Evolutionary conservation across 2,113 vertebrate species (phyloP).

Genomic region (Mustela nigripes): DNA sequence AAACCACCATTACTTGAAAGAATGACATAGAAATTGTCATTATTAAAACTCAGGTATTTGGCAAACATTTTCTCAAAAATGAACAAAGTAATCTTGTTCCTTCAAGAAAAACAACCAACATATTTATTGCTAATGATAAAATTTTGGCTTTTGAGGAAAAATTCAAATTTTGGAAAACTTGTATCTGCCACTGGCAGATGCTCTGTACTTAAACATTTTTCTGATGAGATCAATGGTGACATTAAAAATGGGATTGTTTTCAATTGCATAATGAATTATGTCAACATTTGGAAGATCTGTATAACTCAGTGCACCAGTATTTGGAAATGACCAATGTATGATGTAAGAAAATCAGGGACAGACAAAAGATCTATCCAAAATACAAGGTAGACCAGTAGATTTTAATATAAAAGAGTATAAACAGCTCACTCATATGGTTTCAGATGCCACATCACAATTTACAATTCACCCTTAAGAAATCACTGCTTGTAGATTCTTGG

Average conservation of each 20-base stretch:
- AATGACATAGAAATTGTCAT: conserved; percentile 40
- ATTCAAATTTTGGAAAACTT: conserved; percentile 40
- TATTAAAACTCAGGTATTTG: conserved; percentile 46
- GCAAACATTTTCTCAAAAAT: conserved; percentile 39
- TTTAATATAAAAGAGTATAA: neutral
- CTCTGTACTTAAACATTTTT: conserved; percentile 43
- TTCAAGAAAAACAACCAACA: conserved; percentile 58
- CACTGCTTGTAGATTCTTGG: neutral
- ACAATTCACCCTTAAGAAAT: conserved; percentile 33
- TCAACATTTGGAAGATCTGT: conserved; percentile 62
- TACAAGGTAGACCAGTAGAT: neutral
- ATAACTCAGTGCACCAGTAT: conserved; percentile 2
- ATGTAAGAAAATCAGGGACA: conserved; percentile 41
- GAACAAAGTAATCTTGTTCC: conserved; percentile 49
- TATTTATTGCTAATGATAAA: conserved; percentile 50
- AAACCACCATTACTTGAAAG: conserved; percentile 1
- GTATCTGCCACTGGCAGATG: conserved; percentile 42
- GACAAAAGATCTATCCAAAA: conserved; percentile 48
- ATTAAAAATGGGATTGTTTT: conserved; percentile 43
- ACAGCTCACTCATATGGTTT: neutral
- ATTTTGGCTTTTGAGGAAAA: conserved; percentile 60
- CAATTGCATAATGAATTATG: conserved; percentile 51
- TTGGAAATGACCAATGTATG: conserved; percentile 33
- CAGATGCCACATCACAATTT: neutral
- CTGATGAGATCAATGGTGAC: conserved; percentile 29